phyloP scores from a whole-genome alignment of 2,888 invertebrate species.

The Machimus atricapillus region DNA sequence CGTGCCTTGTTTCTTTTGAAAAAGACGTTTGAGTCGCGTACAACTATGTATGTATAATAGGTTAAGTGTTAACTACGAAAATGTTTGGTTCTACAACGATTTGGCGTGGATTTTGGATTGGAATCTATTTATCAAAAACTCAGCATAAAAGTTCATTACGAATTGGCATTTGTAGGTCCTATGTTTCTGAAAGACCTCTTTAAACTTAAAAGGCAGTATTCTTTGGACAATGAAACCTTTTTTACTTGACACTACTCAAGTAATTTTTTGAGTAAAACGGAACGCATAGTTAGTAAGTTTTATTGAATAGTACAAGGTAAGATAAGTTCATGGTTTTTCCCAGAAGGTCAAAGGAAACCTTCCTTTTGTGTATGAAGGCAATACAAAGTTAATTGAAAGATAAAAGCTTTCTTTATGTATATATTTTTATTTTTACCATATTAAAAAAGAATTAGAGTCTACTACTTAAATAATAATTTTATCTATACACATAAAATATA shows the following conservation, averaged over 20 bases:
- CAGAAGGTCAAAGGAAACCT: neutral
- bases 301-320: too few relatives aligned
- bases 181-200: too few relatives aligned
- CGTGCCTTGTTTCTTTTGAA: neutral
- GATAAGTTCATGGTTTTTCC: neutral
- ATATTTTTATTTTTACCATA: neutral
- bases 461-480: neutral
- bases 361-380: neutral
- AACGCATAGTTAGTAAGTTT: too few relatives aligned
- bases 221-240: neutral
- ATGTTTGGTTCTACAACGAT: neutral
- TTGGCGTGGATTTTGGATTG: neutral
- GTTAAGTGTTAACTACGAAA: neutral
- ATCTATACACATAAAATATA: too few relatives aligned
- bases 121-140: neutral
- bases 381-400: neutral
- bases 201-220: neutral
- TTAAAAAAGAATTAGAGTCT: neutral
- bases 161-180: too few relatives aligned
- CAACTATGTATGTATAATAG: neutral
- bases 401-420: neutral
- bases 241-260: too few relatives aligned
- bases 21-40: neutral
- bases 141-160: too few relatives aligned
- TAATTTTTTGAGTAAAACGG: too few relatives aligned